Base-by-base conservation (phyloP, 1,140 invertebrate species). In the Bilobella aurantiaca region DNA sequence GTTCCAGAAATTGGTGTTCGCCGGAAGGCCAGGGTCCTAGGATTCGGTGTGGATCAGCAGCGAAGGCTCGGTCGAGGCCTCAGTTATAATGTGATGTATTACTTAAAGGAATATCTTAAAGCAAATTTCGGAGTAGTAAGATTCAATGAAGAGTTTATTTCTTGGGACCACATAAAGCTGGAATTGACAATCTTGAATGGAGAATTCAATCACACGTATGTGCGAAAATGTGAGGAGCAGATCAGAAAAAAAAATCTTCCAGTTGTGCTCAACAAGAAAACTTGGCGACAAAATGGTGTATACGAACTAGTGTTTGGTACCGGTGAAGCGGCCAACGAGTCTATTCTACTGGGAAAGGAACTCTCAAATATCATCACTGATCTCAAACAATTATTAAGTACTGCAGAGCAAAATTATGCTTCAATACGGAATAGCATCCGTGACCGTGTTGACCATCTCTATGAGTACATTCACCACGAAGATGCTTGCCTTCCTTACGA, bases 71-170 rank as follows among this genome's bases (percentile, higher is more conserved):
- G 70, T 3, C 28, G 65, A 37, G 64, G 59, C 32, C 63, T 61
- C 23, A 70, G 65, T 57, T 28, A 27, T 18, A 21, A 62, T 37
- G 56, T 64, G 1, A 31, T 68, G 28, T 18, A 37, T 1, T 37
- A 63, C 23, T 29, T 71, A 3, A 65, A 68, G 58, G 21, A 30
- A 2, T 71, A 66, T 66, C 49, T 71, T 8, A 58, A 68, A 27
- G 46, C 53, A n/a, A 64, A 58, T 2, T 72, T 60, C 30, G 62
- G 60, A 3, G 61, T 72, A 32, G 71, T 70, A 27, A 58, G 71
- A 1, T 68, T 68, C 30, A 47, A 23, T 3, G 62, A 72, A 12
- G 68, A 66, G 49, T 56, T 16, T 29, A 42, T 71, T 5, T 65
- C 29, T 1, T 30, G 27, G n/a, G 16, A 68, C n/a, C 18, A 65